Base-by-base conservation (phyloP, 2,888 invertebrate genomes). In the Drosophila monieri region DNA sequence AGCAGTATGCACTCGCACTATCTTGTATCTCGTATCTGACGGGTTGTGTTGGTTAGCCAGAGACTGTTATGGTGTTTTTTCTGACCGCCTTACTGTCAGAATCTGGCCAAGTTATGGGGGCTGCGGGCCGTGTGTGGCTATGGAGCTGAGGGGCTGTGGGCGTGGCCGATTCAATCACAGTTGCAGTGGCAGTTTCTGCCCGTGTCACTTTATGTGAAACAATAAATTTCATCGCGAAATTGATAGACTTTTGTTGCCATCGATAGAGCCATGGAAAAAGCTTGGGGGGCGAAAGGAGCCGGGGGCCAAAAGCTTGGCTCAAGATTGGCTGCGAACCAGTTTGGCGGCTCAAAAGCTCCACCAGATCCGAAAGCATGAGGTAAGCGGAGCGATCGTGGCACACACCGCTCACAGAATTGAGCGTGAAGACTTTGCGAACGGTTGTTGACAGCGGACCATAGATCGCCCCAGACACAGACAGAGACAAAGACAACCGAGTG, bases 371-470 rank as follows among this genome's bases (percentile, higher is more conserved):
- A 53, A 48, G 69, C 72, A 85, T 88, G 81, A 80, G 86, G 85
- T 81, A 78, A 85, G 77, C 78, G 75, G 66, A 65, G 52, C 59
- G 84, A 85, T 87, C 84, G 77, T 58, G 47, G 70, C 77, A 72
- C 78, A 72, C 72, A 69, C 75, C 74, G 73, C 76, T 68, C 61
- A 73, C 90, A 89, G 84, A 89, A 88, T 76, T 86, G 88, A 89
- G 88, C 90, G 89, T 87, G 84, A 80, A 88, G 86, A 88, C 85
- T 70, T 83, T 73, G 89, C 87, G 89, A 89, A 85, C 90, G 89
- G 89, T 89, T 77, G 81, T 87, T 77, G 81, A 70, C 74, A 88
- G 80, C 85, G 76, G 85, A 87, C 51, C 53, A 68, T 14, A 52
- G 51, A 60, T 46, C 57, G 57, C 48, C 27, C 53, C 27, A 55